Conservation (phyloP, 2,888 invertebrate genomes). For the Meliscaeva auricollis region DNA sequence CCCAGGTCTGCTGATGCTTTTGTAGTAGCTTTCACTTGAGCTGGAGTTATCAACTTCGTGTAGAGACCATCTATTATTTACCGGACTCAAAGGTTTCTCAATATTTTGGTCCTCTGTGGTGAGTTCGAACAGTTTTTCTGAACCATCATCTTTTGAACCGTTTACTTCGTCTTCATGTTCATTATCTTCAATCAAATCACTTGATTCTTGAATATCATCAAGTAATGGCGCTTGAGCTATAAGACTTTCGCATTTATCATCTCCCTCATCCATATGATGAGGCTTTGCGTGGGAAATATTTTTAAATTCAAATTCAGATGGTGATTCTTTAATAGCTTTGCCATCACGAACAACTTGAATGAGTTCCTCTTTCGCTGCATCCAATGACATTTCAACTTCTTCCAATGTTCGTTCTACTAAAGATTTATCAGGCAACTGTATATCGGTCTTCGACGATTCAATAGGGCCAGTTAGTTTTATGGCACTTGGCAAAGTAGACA, state of each 20-base stretch:
- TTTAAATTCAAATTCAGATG: constrained; percentile 90
- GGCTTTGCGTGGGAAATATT: constrained; percentile 84
- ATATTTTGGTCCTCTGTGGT: constrained; percentile 31
- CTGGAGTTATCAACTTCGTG: constrained; percentile 94
- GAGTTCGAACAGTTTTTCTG: constrained; percentile 81
- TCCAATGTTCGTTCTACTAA: constrained; percentile 89
- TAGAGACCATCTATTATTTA: constrained; percentile 88
- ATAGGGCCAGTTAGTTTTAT: background rate
- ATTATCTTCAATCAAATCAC: constrained; percentile 69
- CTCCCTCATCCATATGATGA: constrained; percentile 77
- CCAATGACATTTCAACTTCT: constrained; percentile 89
- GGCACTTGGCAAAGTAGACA: constrained; percentile 11
- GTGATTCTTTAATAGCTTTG: constrained; percentile 89
- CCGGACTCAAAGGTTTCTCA: constrained; percentile 19
- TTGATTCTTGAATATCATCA: constrained; percentile 73
- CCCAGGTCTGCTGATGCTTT: constrained; percentile 91
- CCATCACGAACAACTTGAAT: constrained; percentile 87
- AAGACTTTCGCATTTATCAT: constrained; percentile 77
- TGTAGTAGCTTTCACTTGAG: constrained; percentile 95
- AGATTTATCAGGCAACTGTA: constrained; percentile 84
- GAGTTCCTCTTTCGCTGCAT: constrained; percentile 89
- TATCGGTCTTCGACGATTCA: constrained; percentile 73
- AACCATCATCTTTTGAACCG: constrained; percentile 77
- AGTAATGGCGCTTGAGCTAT: constrained; percentile 78
- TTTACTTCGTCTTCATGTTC: background rate